Evolutionary conservation across 1,140 invertebrate species (phyloP).

Genomic region (Manduca sexta): DNA sequence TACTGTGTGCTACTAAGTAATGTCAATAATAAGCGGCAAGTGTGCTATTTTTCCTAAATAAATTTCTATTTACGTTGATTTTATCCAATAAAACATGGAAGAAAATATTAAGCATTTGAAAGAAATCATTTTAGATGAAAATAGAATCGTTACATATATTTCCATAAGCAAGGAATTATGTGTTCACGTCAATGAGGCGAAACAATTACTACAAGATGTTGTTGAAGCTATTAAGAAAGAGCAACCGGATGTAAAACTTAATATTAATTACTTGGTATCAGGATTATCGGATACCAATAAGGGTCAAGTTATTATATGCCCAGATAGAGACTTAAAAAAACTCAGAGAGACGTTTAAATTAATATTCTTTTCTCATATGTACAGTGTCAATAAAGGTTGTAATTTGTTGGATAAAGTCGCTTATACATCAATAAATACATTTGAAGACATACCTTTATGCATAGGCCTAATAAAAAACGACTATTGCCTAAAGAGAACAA

Average conservation of each 20-base stretch:
- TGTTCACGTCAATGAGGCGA: slow-evolving; percentile 55
- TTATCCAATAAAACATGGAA: slow-evolving; percentile 11
- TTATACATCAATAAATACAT: slow-evolving; percentile 38
- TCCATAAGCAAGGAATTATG: slow-evolving; percentile 57
- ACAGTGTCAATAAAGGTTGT: slow-evolving; percentile 46
- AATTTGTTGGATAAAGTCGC: slow-evolving; percentile 32
- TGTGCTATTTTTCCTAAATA: too few species aligned
- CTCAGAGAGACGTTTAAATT: slow-evolving; percentile 30
- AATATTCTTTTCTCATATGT: slow-evolving; percentile 55
- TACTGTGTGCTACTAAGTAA: too few species aligned
- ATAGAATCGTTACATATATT: slow-evolving; percentile 53
- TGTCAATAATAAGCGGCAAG: too few species aligned
- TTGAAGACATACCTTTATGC: slow-evolving; percentile 48
- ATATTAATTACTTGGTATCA: slow-evolving; percentile 47
- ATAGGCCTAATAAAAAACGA: slow-evolving; percentile 46
- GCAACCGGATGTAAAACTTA: slow-evolving; percentile 28
- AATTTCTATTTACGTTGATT: background rate
- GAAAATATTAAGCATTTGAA: slow-evolving; percentile 38
- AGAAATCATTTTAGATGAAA: slow-evolving; percentile 57
- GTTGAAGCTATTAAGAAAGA: slow-evolving; percentile 32
- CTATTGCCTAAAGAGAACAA: slow-evolving; percentile 36
- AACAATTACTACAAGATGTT: slow-evolving; percentile 36
- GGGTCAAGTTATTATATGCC: slow-evolving; percentile 38
- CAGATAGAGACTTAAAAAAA: slow-evolving; percentile 33
- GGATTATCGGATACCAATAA: slow-evolving; percentile 35